Evolutionary conservation across 2,113 vertebrate genomes (phyloP), one percentile per base, ranked within the genome.

Genomic region (Macquaria ambigua): DNA sequence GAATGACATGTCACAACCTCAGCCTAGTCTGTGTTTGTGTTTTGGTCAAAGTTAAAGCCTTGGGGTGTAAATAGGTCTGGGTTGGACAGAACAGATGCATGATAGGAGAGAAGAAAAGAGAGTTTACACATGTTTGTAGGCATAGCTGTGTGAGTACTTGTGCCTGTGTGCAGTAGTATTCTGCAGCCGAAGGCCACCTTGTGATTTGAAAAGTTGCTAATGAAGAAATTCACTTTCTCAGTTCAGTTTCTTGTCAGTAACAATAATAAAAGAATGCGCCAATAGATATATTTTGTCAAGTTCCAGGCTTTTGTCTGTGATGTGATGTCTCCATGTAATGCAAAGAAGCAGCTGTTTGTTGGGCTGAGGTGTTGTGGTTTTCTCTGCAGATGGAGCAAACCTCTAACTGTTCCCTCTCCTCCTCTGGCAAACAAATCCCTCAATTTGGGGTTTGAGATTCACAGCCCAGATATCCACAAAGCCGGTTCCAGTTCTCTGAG

Each of bases 381-480:
- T 69, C 52, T 59, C 55, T 39, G 23, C 53, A 71, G 82, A 80
- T 77, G 48, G 34, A 84, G 76, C 55, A 86, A 89, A 90, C 87
- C 89, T 85, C 85, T 28, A 85, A 89, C 66, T 34, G 67, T 73
- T 89, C 84, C 74, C 82, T 81, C 74, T 70, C 74, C 63, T 84
- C 56, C 55, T 74, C 79, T 92, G 90, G 82, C 77, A 85, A 76
- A 67, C 81, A 86, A 53, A 86, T 80, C 77, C 87, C 78, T 86
- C 52, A 87, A 84, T 93, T 91, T 85, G 75, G 56, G 91, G 86
- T 93, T 91, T 90, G 71, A 5, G 79, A 83, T 73, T 85, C 50
- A 55, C 81, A 67, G 78, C 85, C 55, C 48, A 75, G 63, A 79
- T 71, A 48, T 69, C 86, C 82, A 79, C 84, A 77, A 61, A 79